Conservation (phyloP, 2,888 invertebrate species). For the Candidula unifasciata region DNA sequence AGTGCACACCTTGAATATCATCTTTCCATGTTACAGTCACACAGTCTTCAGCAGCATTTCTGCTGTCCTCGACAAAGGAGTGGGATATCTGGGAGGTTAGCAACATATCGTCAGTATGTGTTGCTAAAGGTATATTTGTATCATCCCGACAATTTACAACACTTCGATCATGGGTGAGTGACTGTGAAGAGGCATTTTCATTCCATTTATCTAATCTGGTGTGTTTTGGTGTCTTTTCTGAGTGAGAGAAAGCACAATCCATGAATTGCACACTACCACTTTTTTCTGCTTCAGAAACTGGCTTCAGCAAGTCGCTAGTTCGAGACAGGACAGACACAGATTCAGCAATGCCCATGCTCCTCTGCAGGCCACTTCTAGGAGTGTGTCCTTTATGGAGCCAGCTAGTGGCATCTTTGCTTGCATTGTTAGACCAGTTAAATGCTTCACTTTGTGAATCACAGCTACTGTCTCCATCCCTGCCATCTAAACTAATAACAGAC, state of each 20-base stretch:
- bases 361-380: not conserved
- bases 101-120: not conserved
- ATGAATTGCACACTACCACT: not conserved
- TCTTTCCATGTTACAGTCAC: not conserved
- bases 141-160: not conserved
- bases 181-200: not conserved
- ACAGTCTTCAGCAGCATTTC: not conserved
- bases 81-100: not conserved
- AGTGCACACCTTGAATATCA: not conserved
- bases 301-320: not conserved
- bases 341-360: not conserved
- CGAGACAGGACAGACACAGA: not conserved
- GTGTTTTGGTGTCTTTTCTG: not conserved
- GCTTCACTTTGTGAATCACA: not conserved
- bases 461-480: slow-evolving; percentile 7
- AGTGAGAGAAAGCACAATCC: not conserved
- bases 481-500: not conserved
- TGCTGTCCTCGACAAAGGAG: not conserved
- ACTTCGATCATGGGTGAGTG: not conserved
- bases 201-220: not conserved
- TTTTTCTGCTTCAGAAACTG: too few species aligned
- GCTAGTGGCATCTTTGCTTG: not conserved
- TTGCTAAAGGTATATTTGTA: not conserved
- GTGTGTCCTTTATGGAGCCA: not conserved
- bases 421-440: slow-evolving; percentile 25